These are phyloP conservation scores for Coluber constrictor DNA, from an alignment of 2,797 vertebrate species.

Conservation along the genomic window DNA sequence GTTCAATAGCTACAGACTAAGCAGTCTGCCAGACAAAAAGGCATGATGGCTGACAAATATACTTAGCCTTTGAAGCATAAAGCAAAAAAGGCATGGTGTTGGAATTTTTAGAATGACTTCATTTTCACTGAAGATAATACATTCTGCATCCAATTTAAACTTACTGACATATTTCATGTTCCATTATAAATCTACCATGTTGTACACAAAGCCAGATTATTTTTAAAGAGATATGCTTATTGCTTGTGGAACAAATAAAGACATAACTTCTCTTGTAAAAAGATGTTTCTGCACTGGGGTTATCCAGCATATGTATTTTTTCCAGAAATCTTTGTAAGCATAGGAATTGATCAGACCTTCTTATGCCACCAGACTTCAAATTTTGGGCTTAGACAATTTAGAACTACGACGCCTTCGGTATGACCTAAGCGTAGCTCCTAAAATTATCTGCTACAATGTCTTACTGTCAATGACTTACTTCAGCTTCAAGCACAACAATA, in stretches of 20 bases:
- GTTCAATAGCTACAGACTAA: conserved; percentile 19
- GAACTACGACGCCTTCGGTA: no score
- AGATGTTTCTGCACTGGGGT: background rate
- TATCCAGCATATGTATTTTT: background rate
- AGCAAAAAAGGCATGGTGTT: background rate
- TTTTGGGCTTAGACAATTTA: no score
- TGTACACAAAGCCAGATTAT: background rate
- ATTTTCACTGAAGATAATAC: background rate
- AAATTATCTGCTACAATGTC: no score
- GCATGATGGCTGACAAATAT: background rate
- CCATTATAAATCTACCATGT: background rate
- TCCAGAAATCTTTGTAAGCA: background rate
- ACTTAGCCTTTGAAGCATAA: background rate
- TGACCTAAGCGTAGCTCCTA: no score
- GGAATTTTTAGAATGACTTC: background rate
- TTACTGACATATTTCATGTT: background rate
- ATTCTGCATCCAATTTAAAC: background rate
- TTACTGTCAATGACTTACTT: no score
- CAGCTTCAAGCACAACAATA: no score
- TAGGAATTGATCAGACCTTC: background rate
- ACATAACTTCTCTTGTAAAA: background rate
- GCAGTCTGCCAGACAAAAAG: conserved; percentile 6
- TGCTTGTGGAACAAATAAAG: background rate
- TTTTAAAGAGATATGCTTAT: background rate
- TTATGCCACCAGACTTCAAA: background rate